Evolutionary conservation across 2,797 vertebrate genomes (phyloP).

Genomic region (Xiphorhynchus erythropygius): DNA sequence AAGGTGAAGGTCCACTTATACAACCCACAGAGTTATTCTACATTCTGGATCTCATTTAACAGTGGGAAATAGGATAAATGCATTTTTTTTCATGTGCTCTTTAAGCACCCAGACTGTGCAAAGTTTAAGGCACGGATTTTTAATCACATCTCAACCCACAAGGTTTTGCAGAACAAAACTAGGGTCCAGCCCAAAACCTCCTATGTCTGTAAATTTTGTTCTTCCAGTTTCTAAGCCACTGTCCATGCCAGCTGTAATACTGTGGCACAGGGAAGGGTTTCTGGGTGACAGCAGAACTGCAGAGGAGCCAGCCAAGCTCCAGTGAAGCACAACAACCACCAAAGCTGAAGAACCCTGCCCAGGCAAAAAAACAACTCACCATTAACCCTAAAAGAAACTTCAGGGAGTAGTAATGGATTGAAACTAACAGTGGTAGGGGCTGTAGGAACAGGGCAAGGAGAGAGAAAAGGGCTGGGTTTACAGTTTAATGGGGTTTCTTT

Average conservation of each 20-base stretch:
- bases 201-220: neutral
- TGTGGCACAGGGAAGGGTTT: fast-evolving
- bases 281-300: neutral
- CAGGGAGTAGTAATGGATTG: neutral
- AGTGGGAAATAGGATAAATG: neutral
- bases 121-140: fast-evolving
- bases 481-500: neutral
- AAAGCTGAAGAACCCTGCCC: neutral
- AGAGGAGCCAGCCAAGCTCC: neutral
- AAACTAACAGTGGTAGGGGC: neutral
- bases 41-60: neutral
- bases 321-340: neutral
- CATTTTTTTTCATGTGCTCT: neutral
- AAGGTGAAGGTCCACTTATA: conserved; percentile 26
- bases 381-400: neutral
- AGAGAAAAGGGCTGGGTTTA: neutral
- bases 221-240: neutral
- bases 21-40: neutral
- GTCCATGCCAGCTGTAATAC: fast-evolving
- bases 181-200: neutral
- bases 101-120: neutral
- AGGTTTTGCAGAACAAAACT: neutral
- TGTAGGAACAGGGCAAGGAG: neutral
- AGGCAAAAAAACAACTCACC: neutral
- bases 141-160: neutral